Base-by-base conservation (phyloP, 2,888 invertebrate genomes). In the Rhagophthalmus giganteus region DNA sequence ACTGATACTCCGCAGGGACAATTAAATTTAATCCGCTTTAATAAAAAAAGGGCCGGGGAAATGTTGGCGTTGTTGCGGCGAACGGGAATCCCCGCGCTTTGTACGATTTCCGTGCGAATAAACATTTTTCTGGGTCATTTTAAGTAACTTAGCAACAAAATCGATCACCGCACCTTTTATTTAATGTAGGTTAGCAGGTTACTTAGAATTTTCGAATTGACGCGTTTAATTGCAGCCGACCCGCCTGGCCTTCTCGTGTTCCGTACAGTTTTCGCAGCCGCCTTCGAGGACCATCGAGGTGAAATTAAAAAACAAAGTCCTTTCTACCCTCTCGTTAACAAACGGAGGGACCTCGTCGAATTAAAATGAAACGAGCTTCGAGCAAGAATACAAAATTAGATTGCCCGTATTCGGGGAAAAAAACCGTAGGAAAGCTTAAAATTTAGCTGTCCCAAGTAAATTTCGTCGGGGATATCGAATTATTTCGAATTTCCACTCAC, bases 161-260 rank as follows among this genome's bases (percentile, higher is more conserved):
- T 35, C 49, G 49, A 49, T 41, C 37, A 27, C 41, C 41, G 33
- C 40, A 28, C 40, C 32, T 33, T 25, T n/a, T 7, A 20, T 20
- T 31, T 31, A n/a, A 49, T 41, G 41, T 41, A 14, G 49, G 49
- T 49, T 49, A 49, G 30, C 25, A 32, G 49, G 49, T 31, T 41
- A n/a, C n/a, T n/a, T n/a, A 41, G 25, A 30, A 14, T 41, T 41
- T 30, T 28, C 14, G 12, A 35, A 35, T 41, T 37, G 12, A 13
- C 35, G 26, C 33, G 31, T 38, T 30, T 49, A 35, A 41, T 41
- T 49, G 49, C 41, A 24, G n/a, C 39, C 33, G 39, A 33, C 41
- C 35, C 34, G 41, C 41, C 41, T 49, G 41, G 41, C 35, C 49
- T 40, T 39, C 32, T 13, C 16, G 32, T 14, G 25, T 38, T 12